Percentiles rank a stretch among this genome's conserved stretches.
Conservation (phyloP, 1,140 invertebrate species). For the Temnothorax longispinosus region DNA sequence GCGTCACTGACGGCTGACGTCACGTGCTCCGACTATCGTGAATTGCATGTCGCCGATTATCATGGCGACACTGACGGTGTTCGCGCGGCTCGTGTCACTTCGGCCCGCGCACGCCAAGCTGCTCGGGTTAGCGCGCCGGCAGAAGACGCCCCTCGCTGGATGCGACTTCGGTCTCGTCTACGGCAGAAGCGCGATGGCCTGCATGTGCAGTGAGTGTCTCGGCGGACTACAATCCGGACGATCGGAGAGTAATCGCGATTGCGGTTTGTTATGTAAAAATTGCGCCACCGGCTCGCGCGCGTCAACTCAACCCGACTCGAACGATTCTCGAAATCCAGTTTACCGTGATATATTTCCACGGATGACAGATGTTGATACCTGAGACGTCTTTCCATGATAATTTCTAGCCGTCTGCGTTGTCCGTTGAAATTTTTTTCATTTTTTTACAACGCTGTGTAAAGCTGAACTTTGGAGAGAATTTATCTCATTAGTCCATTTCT, state of each 20-base stretch:
- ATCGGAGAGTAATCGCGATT: not conserved
- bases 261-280: slow-evolving; percentile 1
- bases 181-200: slow-evolving; percentile 72
- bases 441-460: not conserved
- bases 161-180: slow-evolving; percentile 57
- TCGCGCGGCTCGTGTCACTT: slow-evolving; percentile 77
- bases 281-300: not conserved
- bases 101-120: slow-evolving; percentile 71
- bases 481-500: not conserved
- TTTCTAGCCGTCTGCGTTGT: not conserved
- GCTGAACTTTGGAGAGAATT: not conserved
- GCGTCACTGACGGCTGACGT: slow-evolving; percentile 69
- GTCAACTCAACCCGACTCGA: not conserved
- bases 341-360: too few relatives aligned
- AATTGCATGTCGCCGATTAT: slow-evolving; percentile 48
- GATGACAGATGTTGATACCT: not conserved
- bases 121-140: slow-evolving; percentile 60
- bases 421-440: not conserved
- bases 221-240: not conserved
- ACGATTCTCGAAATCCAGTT: too few relatives aligned
- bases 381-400: not conserved
- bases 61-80: slow-evolving; percentile 81
- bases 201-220: slow-evolving; percentile 80
- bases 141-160: not conserved
- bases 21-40: slow-evolving; percentile 55